Conservation (phyloP, 2,113 vertebrate genomes). For the Sinocyclocheilus maitianheensis region DNA sequence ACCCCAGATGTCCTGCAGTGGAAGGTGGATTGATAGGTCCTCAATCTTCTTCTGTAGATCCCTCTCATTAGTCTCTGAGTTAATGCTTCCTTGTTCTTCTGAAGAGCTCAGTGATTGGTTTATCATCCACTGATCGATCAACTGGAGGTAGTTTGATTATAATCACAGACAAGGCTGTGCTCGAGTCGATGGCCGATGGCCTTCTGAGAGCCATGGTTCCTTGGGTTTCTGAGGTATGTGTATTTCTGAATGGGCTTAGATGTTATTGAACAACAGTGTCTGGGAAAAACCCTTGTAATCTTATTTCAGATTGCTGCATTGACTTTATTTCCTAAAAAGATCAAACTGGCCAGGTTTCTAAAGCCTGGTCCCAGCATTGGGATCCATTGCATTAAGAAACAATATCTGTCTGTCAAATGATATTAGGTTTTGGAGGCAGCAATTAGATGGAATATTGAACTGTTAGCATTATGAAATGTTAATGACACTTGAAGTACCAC, state of each 20-base stretch:
- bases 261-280: background rate
- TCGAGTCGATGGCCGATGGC: background rate
- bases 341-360: background rate
- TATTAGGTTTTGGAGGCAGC: background rate
- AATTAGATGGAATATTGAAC: conserved; percentile 21
- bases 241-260: conserved; percentile 30
- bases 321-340: background rate
- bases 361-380: background rate
- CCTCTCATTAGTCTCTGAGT: conserved; percentile 26
- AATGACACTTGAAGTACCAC: background rate
- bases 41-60: background rate
- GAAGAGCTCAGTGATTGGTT: conserved; percentile 26
- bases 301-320: conserved; percentile 22
- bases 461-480: conserved; percentile 26
- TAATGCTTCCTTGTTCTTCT: background rate
- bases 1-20: background rate
- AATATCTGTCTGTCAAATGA: background rate
- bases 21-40: background rate
- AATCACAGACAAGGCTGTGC: conserved; percentile 32
- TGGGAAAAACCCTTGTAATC: conserved; percentile 25
- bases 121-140: conserved; percentile 24
- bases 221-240: conserved; percentile 10
- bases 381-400: background rate
- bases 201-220: background rate
- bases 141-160: conserved; percentile 16